These are phyloP conservation scores for Drosophila hamatofila DNA, from an alignment of 2,888 invertebrate genomes.

Conservation along the genomic window DNA sequence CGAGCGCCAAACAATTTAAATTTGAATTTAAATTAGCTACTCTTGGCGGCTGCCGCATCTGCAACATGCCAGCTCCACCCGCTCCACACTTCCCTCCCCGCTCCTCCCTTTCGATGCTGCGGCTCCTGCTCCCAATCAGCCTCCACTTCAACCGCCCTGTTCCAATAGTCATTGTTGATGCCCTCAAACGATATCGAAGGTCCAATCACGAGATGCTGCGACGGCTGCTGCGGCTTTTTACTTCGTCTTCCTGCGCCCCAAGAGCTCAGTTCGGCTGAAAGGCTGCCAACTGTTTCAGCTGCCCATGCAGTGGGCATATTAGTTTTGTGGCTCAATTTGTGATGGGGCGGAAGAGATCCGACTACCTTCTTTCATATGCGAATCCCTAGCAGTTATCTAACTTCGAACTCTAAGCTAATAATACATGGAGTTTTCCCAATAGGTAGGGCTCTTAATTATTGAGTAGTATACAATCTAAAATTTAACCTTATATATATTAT, in stretches of 20 bases:
- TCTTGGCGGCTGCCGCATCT: constrained; percentile 43
- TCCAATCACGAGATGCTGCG: constrained; percentile 61
- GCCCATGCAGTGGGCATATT: not conserved
- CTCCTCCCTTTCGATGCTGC: not conserved
- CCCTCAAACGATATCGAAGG: constrained; percentile 69
- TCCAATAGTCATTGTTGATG: constrained; percentile 58
- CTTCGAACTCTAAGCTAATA: too few species aligned
- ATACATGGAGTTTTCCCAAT: too few species aligned
- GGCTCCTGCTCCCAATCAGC: not conserved
- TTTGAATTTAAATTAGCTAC: constrained; percentile 79
- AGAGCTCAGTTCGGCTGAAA: constrained; percentile 40
- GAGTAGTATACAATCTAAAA: not conserved
- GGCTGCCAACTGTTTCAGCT: constrained; percentile 46
- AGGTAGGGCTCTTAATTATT: too few species aligned
- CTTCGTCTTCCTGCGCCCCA: constrained; percentile 33
- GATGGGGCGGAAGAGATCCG: not conserved
- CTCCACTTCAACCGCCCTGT: not conserved
- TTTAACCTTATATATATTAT: not conserved
- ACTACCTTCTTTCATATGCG: not conserved
- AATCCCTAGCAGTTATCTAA: not conserved
- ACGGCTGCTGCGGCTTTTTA: constrained; percentile 26
- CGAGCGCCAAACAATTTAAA: constrained; percentile 72
- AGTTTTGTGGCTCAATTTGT: not conserved
- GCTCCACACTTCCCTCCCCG: not conserved
- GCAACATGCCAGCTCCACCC: constrained; percentile 36